These are phyloP conservation scores for Lepidurus arcticus DNA, from an alignment of 1,140 invertebrate genomes.

Conservation along the genomic window DNA sequence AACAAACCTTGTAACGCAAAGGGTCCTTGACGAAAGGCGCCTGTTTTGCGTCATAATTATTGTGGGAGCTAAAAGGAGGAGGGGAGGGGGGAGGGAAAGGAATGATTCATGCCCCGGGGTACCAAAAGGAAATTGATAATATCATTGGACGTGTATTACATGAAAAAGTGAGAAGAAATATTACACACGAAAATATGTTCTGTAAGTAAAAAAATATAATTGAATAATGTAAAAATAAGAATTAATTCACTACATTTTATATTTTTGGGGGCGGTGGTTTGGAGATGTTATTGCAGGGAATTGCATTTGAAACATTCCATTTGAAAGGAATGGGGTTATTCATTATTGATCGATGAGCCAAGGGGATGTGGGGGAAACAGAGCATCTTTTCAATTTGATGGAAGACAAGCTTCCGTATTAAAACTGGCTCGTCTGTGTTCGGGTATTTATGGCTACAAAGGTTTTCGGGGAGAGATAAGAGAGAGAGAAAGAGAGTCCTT, in stretches of 20 bases:
- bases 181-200: not conserved
- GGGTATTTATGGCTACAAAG: constrained; percentile 9
- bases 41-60: not conserved
- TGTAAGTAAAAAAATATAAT: not conserved
- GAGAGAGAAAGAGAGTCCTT: not conserved
- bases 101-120: constrained; percentile 9
- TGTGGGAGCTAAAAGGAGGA: not conserved
- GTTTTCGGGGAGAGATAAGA: not conserved
- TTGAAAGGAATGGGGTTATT: constrained; percentile 16
- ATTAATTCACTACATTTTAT: not conserved
- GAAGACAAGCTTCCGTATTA: constrained; percentile 17
- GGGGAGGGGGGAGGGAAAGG: not conserved
- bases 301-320: constrained; percentile 17
- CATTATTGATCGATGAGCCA: constrained; percentile 13
- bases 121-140: not conserved
- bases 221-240: not conserved
- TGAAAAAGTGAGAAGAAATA: not conserved
- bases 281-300: not conserved
- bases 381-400: constrained; percentile 19
- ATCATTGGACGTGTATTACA: not conserved
- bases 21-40: too few relatives aligned
- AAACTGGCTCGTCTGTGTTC: constrained; percentile 1
- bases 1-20: too few relatives aligned
- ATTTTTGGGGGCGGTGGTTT: not conserved
- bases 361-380: not conserved